Conservation (phyloP, 2,113 vertebrate species). For the Tricholaema leucomelas region DNA sequence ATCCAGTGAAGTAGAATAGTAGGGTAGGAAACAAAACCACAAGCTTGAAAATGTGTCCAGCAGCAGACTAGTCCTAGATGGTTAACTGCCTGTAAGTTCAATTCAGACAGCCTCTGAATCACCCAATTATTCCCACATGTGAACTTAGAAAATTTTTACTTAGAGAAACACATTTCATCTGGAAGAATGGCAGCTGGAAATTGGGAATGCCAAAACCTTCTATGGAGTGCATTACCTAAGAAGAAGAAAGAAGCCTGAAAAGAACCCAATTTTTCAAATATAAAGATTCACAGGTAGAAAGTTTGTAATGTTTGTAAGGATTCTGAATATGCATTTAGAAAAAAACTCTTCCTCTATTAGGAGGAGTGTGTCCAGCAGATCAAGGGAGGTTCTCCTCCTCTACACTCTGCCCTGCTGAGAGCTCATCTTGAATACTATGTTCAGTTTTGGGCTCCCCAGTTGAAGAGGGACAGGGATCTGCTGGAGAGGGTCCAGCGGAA, state of each 20-base stretch:
- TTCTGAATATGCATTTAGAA: neutral
- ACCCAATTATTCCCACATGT: neutral
- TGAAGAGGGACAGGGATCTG: too few relatives aligned
- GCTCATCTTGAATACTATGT: too few relatives aligned
- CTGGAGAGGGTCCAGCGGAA: too few relatives aligned
- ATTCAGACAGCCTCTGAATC: neutral
- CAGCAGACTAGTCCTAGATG: neutral
- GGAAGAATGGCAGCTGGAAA: neutral
- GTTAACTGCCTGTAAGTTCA: neutral
- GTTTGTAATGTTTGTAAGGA: neutral
- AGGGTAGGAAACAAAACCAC: neutral
- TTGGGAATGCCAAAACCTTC: neutral
- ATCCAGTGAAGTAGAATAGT: neutral
- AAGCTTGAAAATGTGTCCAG: neutral
- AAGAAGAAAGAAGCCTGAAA: neutral
- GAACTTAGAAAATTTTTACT: neutral
- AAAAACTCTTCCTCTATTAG: too few relatives aligned
- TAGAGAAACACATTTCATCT: neutral
- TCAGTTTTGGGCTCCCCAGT: too few relatives aligned
- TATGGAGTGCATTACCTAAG: neutral
- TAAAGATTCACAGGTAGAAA: neutral
- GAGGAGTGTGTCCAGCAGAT: too few relatives aligned
- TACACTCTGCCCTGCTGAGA: too few relatives aligned
- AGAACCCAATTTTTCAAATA: neutral
- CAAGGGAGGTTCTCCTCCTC: too few relatives aligned